These are phyloP conservation scores for Callospermophilus lateralis DNA, from an alignment of 2,113 vertebrate genomes.

Conservation along the genomic window DNA sequence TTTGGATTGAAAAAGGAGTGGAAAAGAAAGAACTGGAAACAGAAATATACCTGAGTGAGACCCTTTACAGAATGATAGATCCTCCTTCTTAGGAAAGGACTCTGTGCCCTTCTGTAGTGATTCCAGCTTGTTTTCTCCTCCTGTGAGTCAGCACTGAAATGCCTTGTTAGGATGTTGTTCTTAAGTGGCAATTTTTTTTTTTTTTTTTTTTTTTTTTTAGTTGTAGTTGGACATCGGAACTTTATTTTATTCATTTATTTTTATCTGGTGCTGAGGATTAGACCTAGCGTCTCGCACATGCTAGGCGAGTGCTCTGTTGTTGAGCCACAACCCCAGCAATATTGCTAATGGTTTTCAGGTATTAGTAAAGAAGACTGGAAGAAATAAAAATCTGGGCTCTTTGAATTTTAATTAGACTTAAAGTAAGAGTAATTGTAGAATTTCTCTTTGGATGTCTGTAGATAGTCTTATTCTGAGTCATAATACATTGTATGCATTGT, in stretches of 20 bases:
- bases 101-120: background rate
- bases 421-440: conserved; percentile 21
- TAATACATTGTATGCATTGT: background rate
- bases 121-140: background rate
- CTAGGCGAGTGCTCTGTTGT: too few relatives aligned
- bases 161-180: background rate
- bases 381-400: conserved; percentile 14
- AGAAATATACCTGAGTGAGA: background rate
- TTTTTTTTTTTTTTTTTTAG: too few relatives aligned
- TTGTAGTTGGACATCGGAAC: too few relatives aligned
- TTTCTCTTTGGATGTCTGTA: background rate
- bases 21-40: conserved; percentile 8
- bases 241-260: too few relatives aligned
- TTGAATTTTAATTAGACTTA: conserved; percentile 27
- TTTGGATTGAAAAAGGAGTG: background rate
- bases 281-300: too few relatives aligned
- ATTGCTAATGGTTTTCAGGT: background rate
- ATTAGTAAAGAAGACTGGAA: conserved; percentile 15
- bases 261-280: too few relatives aligned
- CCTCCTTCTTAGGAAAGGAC: background rate
- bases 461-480: background rate
- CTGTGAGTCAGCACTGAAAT: background rate
- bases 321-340: background rate
- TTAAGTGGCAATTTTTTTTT: background rate
- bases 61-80: background rate